Conservation (phyloP, 1,140 invertebrate species). For the Ceratina australensis region DNA sequence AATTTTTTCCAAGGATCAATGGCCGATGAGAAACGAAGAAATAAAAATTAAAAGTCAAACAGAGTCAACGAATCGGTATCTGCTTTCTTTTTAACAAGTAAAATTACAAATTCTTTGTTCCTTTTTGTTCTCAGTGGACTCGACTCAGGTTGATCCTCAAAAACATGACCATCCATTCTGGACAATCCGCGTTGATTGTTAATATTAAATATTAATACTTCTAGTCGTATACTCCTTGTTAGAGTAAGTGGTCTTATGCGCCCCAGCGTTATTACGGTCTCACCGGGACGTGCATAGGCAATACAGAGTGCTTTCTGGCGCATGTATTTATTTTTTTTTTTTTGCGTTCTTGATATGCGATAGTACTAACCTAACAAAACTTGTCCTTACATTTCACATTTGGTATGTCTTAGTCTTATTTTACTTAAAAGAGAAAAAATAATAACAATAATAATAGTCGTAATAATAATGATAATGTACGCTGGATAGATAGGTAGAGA, state of each 20-base stretch:
- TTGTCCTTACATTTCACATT: slow-evolving; percentile 77
- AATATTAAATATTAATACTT: slow-evolving; percentile 79
- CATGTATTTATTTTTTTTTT: slow-evolving; percentile 59
- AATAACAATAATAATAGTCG: slow-evolving; percentile 31
- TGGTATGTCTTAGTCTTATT: slow-evolving; percentile 79
- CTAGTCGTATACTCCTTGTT: slow-evolving; percentile 79
- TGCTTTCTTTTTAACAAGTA: neutral
- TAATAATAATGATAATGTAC: slow-evolving; percentile 56
- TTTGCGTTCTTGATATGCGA: slow-evolving; percentile 77
- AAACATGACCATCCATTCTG: slow-evolving; percentile 75
- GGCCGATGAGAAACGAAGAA: slow-evolving; percentile 8
- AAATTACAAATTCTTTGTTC: slow-evolving; percentile 34
- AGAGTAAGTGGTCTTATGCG: slow-evolving; percentile 78
- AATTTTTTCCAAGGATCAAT: slow-evolving; percentile 42
- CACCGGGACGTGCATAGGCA: slow-evolving; percentile 73
- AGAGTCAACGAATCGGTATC: slow-evolving; percentile 7
- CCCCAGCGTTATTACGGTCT: slow-evolving; percentile 56
- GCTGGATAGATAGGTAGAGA: slow-evolving; percentile 40
- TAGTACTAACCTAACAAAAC: slow-evolving; percentile 75
- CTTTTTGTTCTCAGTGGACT: slow-evolving; percentile 34
- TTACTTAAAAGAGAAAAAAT: slow-evolving; percentile 66
- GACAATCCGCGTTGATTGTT: slow-evolving; percentile 73
- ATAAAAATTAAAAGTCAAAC: slow-evolving; percentile 37
- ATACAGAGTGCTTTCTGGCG: slow-evolving; percentile 74
- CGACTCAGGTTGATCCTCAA: slow-evolving; percentile 58